A percentile compares a stretch with the other conserved stretches of the same genome.
Conservation (phyloP, 2,113 vertebrate genomes). For the Prietella phreatophila region DNA sequence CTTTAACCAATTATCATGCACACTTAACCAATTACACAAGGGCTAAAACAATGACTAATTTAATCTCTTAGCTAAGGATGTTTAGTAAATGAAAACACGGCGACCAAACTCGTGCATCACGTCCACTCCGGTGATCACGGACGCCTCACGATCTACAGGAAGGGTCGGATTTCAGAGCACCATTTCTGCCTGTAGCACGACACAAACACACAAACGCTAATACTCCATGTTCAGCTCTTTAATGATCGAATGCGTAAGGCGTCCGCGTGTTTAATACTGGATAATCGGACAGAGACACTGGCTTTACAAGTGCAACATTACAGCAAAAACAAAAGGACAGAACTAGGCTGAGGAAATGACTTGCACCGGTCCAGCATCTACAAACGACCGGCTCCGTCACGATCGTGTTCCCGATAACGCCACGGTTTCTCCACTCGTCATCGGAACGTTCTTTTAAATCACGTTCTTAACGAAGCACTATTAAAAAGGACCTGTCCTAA, state of each 20-base stretch:
- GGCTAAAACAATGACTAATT: not conserved
- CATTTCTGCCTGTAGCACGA: not conserved
- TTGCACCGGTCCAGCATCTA: not conserved
- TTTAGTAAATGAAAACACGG: not conserved
- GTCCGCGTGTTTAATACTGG: not conserved
- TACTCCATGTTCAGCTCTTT: not conserved
- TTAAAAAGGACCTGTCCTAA: not conserved
- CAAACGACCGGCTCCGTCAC: not conserved
- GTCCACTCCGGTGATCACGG: not conserved
- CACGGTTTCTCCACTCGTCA: not conserved
- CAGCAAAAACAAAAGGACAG: too few species aligned
- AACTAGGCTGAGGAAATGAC: not conserved
- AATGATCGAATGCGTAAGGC: not conserved
- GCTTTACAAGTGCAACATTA: not conserved
- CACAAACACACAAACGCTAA: not conserved
- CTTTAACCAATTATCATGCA: not conserved
- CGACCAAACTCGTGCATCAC: not conserved
- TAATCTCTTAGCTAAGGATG: not conserved
- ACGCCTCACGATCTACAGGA: not conserved
- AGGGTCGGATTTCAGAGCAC: not conserved
- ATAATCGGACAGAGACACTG: not conserved
- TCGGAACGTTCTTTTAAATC: not conserved
- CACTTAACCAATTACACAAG: not conserved
- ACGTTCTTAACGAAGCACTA: not conserved
- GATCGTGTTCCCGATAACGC: not conserved